These are phyloP conservation scores for Alethe diademata DNA, from an alignment of 2,113 vertebrate species.

Conservation along the genomic window DNA sequence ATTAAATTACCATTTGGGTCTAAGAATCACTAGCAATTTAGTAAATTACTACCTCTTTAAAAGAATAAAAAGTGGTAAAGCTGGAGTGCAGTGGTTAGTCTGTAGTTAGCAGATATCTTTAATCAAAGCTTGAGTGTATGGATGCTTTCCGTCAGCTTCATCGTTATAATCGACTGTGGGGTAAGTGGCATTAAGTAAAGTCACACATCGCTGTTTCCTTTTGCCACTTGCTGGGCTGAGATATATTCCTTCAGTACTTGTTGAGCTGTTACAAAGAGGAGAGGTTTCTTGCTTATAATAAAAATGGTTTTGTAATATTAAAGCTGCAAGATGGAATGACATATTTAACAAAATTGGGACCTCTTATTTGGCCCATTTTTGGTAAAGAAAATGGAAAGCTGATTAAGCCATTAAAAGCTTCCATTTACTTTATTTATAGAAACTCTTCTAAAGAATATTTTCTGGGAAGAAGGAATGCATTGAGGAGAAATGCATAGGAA, in stretches of 20 bases:
- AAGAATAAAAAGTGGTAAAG: neutral
- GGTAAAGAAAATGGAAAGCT: neutral
- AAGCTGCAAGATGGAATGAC: neutral
- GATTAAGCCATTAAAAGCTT: neutral
- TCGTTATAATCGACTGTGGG: neutral
- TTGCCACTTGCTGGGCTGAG: neutral
- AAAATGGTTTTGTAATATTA: neutral
- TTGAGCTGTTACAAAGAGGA: neutral
- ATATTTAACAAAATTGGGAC: neutral
- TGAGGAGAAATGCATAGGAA: constrained; percentile 10
- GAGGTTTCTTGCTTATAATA: neutral
- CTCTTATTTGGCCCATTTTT: neutral
- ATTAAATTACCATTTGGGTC: neutral
- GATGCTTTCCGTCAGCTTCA: neutral
- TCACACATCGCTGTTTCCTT: neutral
- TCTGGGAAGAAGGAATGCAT: constrained; percentile 1
- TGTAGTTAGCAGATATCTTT: neutral
- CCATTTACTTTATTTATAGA: constrained; percentile 34
- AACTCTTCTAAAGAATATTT: constrained; percentile 34
- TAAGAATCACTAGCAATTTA: neutral
- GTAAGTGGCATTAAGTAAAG: neutral
- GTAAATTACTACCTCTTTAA: neutral
- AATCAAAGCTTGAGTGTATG: neutral
- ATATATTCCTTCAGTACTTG: neutral
- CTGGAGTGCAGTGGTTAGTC: neutral